Percentiles rank a stretch among this genome's conserved stretches.
Conservation (phyloP, 2,888 invertebrate species). For the Petrolisthes manimaculis region DNA sequence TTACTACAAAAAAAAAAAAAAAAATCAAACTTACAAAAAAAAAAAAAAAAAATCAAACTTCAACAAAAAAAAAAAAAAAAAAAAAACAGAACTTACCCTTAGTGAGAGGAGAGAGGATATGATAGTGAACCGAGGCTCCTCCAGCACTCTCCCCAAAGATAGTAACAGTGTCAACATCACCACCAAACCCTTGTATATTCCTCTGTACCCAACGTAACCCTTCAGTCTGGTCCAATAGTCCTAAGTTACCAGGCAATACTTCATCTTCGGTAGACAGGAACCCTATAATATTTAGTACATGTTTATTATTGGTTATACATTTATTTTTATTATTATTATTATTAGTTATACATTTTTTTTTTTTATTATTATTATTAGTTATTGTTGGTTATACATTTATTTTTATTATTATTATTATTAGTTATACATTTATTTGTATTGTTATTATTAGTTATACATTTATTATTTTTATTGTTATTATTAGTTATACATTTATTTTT, state of each 20-base stretch:
- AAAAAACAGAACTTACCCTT: not conserved
- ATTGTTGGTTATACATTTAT: too few species aligned
- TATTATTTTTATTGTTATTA: too few species aligned
- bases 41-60: not conserved
- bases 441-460: too few species aligned
- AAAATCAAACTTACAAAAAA: not conserved
- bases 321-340: too few species aligned
- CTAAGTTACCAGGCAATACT: not conserved
- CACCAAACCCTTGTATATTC: not conserved
- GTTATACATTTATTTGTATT: too few species aligned
- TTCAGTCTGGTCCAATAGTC: not conserved
- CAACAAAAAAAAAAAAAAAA: not conserved
- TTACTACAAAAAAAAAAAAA: not conserved
- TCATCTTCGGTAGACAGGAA: not conserved
- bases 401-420: too few species aligned
- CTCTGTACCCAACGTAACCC: not conserved
- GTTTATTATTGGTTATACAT: too few species aligned
- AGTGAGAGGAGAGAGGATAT: not conserved
- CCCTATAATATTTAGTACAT: too few species aligned
- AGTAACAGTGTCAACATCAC: not conserved
- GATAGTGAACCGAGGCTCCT: not conserved
- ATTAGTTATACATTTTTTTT: too few species aligned
- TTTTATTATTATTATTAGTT: too few species aligned
- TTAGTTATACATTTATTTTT: too few species aligned
- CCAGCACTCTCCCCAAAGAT: not conserved